Evolutionary conservation across 1,140 invertebrate genomes (phyloP).

Genomic region (Anoplophora glabripennis): DNA sequence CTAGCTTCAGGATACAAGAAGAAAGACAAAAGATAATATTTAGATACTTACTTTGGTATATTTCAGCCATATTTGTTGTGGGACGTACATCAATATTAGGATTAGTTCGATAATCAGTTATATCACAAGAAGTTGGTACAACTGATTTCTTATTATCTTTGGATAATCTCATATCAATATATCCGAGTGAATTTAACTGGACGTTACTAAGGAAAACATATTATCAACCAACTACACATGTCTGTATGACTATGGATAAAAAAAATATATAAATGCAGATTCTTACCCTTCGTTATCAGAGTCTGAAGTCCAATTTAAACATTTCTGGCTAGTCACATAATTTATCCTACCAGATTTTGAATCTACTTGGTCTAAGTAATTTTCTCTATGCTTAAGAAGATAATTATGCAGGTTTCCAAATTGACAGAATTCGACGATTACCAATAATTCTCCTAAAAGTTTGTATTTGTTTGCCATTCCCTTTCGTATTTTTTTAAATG

Average conservation of each 20-base stretch:
- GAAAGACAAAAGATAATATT: neutral
- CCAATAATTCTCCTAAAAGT: conserved; percentile 72
- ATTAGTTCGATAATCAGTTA: conserved; percentile 36
- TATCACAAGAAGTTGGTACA: conserved; percentile 2
- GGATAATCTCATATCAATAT: conserved; percentile 55
- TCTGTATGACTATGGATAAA: too few relatives aligned
- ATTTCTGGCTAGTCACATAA: conserved; percentile 57
- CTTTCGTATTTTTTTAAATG: too few relatives aligned
- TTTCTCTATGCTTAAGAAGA: conserved; percentile 69
- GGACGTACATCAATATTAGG: conserved; percentile 33
- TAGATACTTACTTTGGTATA: conserved; percentile 12
- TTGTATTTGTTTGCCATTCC: too few relatives aligned
- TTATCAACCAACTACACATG: too few relatives aligned
- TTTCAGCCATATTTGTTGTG: conserved; percentile 22
- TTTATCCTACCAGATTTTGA: conserved; percentile 63
- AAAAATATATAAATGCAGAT: too few relatives aligned
- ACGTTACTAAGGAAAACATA: conserved; percentile 10
- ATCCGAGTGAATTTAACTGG: conserved; percentile 27
- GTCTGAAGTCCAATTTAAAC: conserved; percentile 51
- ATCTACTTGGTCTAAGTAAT: conserved; percentile 80
- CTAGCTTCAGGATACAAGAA: too few relatives aligned
- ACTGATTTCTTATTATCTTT: conserved; percentile 33
- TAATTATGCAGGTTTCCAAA: conserved; percentile 89
- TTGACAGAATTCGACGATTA: conserved; percentile 92
- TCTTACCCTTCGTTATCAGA: conserved; percentile 20